Conservation (phyloP, 2,888 invertebrate genomes). For the Vandiemenella viatica region DNA sequence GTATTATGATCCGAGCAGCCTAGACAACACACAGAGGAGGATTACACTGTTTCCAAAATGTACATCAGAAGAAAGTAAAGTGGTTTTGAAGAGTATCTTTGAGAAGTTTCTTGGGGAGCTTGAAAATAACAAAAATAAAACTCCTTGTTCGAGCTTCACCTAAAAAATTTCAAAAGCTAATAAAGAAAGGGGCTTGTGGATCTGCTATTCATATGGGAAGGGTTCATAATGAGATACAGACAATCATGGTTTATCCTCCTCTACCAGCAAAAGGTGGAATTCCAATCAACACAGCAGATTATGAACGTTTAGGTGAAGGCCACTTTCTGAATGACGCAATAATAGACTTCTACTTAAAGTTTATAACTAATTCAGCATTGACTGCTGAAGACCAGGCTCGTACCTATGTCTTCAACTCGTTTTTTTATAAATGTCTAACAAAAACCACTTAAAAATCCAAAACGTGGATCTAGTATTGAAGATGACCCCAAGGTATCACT, state of each 20-base stretch:
- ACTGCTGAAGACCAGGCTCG: conserved; percentile 55
- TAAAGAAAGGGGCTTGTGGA: too few relatives aligned
- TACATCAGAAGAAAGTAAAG: conserved; percentile 49
- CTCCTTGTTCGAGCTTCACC: conserved; percentile 63
- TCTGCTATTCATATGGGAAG: too few relatives aligned
- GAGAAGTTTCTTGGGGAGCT: conserved; percentile 39
- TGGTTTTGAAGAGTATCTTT: conserved; percentile 48
- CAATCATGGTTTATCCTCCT: conserved; percentile 61
- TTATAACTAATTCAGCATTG: conserved; percentile 57
- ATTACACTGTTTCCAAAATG: conserved; percentile 60
- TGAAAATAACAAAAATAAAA: conserved; percentile 56
- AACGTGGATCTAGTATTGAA: conserved; percentile 44
- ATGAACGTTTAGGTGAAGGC: conserved; percentile 76
- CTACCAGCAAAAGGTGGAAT: conserved; percentile 79
- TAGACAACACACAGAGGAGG: conserved; percentile 46
- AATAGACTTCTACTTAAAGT: conserved; percentile 92
- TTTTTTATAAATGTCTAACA: conserved; percentile 88
- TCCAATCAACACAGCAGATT: conserved; percentile 86
- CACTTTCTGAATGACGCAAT: conserved; percentile 95
- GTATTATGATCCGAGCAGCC: conserved; percentile 36
- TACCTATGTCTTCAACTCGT: conserved; percentile 90
- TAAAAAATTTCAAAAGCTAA: conserved; percentile 32
- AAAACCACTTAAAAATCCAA: conserved; percentile 54
- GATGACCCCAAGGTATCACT: conserved; percentile 50
- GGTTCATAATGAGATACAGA: too few relatives aligned